Conservation (phyloP, 2,888 invertebrate species). For the Hoplodrina blanda region DNA sequence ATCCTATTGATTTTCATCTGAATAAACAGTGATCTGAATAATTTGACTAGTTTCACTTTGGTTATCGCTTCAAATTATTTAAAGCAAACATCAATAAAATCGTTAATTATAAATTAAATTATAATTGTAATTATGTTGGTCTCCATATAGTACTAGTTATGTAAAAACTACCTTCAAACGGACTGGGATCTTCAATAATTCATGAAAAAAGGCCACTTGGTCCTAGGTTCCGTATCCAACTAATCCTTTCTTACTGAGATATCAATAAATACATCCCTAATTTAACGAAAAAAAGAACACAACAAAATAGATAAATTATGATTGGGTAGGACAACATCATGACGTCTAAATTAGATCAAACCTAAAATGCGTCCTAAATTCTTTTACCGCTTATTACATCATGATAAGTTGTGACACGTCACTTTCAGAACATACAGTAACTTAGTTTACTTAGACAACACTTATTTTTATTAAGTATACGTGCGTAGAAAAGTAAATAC, state of each 20-base stretch:
- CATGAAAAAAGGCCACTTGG: background rate
- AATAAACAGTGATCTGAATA: slow-evolving; percentile 3
- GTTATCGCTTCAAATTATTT: slow-evolving; percentile 28
- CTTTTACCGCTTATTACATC: slow-evolving; percentile 43
- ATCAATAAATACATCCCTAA: background rate
- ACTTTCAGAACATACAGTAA: slow-evolving; percentile 43
- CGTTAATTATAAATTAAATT: background rate
- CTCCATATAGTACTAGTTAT: background rate
- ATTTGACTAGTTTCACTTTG: slow-evolving; percentile 21
- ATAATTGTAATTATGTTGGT: background rate
- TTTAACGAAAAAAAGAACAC: slow-evolving; percentile 4
- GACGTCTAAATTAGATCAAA: slow-evolving; percentile 35
- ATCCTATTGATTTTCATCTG: background rate
- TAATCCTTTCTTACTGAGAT: background rate
- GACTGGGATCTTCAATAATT: too few species aligned
- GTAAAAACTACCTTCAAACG: too few species aligned
- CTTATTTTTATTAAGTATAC: slow-evolving; percentile 26
- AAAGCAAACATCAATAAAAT: slow-evolving; percentile 20
- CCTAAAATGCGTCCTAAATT: slow-evolving; percentile 42
- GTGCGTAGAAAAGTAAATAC: slow-evolving; percentile 20
- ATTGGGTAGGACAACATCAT: slow-evolving; percentile 26
- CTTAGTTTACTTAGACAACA: slow-evolving; percentile 28
- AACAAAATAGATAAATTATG: background rate
- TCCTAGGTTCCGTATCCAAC: background rate
- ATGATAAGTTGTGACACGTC: slow-evolving; percentile 51